phyloP scores from a whole-genome alignment of 1,140 invertebrate genomes.

The Zelostemma sp. region DNA sequence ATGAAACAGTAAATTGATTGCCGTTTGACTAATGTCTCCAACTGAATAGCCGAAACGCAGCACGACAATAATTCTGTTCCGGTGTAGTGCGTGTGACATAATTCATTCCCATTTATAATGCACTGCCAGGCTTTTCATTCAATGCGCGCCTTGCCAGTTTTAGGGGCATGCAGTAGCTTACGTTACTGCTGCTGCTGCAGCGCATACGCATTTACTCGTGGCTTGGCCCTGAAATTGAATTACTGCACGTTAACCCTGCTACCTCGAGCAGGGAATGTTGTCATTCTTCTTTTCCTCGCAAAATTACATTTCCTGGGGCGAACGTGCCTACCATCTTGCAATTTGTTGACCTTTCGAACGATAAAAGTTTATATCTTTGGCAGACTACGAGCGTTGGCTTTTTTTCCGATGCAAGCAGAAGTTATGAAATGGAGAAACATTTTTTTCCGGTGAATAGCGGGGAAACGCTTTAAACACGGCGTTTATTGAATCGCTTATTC shows the following conservation, averaged over 20 bases:
- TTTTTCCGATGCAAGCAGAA: constrained; percentile 6
- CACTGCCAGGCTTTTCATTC: constrained; percentile 44
- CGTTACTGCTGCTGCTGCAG: constrained; percentile 10
- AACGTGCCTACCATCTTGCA: constrained; percentile 28
- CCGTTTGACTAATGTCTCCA: constrained; percentile 24
- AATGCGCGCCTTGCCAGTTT: constrained; percentile 25
- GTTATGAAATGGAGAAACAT: too few species aligned
- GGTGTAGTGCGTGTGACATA: constrained; percentile 31
- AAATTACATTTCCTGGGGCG: constrained; percentile 32
- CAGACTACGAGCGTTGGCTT: too few species aligned
- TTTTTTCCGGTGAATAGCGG: too few species aligned
- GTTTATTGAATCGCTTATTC: too few species aligned
- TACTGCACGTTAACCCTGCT: constrained; percentile 30
- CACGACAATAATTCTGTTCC: constrained; percentile 16
- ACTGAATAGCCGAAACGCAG: constrained; percentile 19
- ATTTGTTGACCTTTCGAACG: constrained; percentile 25
- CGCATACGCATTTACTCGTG: constrained; percentile 25
- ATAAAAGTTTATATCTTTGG: constrained; percentile 7
- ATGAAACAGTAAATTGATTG: constrained; percentile 19
- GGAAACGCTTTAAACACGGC: too few species aligned
- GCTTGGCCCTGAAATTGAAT: constrained; percentile 30
- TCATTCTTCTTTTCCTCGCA: constrained; percentile 30
- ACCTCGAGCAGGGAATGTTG: constrained; percentile 16
- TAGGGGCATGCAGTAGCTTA: constrained; percentile 27
- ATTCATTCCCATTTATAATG: constrained; percentile 56